phyloP scores from a whole-genome alignment of 1,140 invertebrate genomes.

The Brachionus calyciflorus region DNA sequence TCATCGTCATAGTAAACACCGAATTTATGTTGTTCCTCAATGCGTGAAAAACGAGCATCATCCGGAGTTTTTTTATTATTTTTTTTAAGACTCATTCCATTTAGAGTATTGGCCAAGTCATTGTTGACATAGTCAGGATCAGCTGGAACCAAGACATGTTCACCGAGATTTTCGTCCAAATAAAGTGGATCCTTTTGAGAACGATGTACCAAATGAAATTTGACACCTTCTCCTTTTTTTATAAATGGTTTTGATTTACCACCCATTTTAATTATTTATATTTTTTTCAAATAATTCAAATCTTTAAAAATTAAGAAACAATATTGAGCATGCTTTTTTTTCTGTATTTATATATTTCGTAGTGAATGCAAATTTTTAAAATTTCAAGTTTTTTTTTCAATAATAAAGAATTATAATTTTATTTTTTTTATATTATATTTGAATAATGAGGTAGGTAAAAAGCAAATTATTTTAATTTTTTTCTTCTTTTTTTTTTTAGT shows the following conservation, averaged over 20 bases:
- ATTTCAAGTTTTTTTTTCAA: no score
- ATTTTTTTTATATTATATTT: no score
- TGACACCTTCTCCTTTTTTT: slow-evolving; percentile 83
- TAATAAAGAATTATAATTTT: no score
- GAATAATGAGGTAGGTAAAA: no score
- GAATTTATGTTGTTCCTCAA: slow-evolving; percentile 79
- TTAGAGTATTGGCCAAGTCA: slow-evolving; percentile 39
- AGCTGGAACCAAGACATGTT: slow-evolving; percentile 71
- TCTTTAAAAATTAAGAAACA: neutral
- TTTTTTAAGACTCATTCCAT: slow-evolving; percentile 48
- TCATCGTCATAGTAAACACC: slow-evolving; percentile 94
- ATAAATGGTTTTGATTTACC: slow-evolving; percentile 77
- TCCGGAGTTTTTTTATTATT: neutral
- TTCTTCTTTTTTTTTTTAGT: neutral
- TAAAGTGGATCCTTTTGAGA: slow-evolving; percentile 85
- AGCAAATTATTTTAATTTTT: slow-evolving; percentile 1
- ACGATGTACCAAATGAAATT: slow-evolving; percentile 83
- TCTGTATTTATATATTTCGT: no score
- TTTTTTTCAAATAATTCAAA: neutral
- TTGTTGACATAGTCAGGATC: neutral
- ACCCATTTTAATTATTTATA: neutral
- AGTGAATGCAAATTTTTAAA: no score
- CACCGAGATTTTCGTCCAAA: slow-evolving; percentile 80
- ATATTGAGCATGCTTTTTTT: no score
- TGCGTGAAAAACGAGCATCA: slow-evolving; percentile 52